Evolutionary conservation across 2,113 vertebrate species (phyloP).

Genomic region (Myrmophylax atrothorax): DNA sequence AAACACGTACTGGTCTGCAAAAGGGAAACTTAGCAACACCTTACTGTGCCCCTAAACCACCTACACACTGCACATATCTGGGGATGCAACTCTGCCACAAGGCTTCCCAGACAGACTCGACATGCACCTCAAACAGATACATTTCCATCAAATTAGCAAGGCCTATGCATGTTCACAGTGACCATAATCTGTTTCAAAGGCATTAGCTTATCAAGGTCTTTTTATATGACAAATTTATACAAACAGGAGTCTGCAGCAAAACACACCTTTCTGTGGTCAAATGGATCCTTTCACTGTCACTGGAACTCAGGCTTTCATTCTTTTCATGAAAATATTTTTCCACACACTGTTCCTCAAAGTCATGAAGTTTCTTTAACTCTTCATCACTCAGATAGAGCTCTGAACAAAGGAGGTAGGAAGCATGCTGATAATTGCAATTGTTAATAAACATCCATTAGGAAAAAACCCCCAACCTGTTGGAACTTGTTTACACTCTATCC

Average conservation of each 20-base stretch:
- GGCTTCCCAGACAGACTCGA: not conserved
- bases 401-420: slow-evolving; percentile 48
- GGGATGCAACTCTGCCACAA: not conserved
- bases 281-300: slow-evolving; percentile 82
- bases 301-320: slow-evolving; percentile 76
- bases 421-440: not conserved
- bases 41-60: not conserved
- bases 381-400: slow-evolving; percentile 89
- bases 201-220: not conserved
- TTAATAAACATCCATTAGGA: not conserved
- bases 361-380: slow-evolving; percentile 91
- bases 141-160: not conserved
- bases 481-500: not conserved
- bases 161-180: not conserved
- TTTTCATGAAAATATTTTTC: slow-evolving; percentile 87
- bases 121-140: not conserved
- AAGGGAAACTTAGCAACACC: not conserved
- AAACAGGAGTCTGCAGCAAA: not conserved
- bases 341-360: slow-evolving; percentile 94
- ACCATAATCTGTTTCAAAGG: not conserved
- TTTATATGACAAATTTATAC: not conserved
- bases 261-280: slow-evolving; percentile 83
- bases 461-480: not conserved
- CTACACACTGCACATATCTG: rapidly evolving
- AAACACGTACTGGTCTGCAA: not conserved